These are phyloP conservation scores for Physocephala rufipes DNA, from an alignment of 2,888 invertebrate genomes.

Conservation along the genomic window DNA sequence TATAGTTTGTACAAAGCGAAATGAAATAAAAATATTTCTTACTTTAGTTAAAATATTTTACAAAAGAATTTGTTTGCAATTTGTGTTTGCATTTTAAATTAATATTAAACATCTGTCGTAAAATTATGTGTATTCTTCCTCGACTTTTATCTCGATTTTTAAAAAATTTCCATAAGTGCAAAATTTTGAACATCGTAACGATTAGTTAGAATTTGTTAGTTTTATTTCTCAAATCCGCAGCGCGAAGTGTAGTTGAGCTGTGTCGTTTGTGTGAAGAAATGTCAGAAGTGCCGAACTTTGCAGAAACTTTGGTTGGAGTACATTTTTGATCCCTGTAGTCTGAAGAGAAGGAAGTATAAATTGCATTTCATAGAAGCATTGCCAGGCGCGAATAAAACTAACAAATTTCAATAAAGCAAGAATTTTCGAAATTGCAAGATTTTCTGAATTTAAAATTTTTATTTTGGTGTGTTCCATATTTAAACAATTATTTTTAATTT, in stretches of 20 bases:
- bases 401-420: too few relatives aligned
- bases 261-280: slow-evolving; percentile 19
- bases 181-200: not conserved
- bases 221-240: not conserved
- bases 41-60: too few relatives aligned
- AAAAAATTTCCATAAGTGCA: not conserved
- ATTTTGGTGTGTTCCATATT: not conserved
- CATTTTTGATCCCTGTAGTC: too few relatives aligned
- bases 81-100: not conserved
- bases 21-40: too few relatives aligned
- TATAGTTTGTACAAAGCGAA: too few relatives aligned
- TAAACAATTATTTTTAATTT: not conserved
- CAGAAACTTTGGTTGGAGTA: not conserved
- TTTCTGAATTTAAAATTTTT: not conserved
- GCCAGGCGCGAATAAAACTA: too few relatives aligned
- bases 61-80: too few relatives aligned
- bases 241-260: not conserved
- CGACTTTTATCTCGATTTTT: not conserved
- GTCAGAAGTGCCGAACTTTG: slow-evolving; percentile 30
- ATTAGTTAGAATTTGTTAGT: not conserved
- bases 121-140: too few relatives aligned
- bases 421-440: too few relatives aligned
- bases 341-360: too few relatives aligned
- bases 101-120: too few relatives aligned
- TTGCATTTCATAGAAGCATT: too few relatives aligned